Base-by-base conservation (phyloP, 2,797 vertebrate species). In the Neostethus bicornis region DNA sequence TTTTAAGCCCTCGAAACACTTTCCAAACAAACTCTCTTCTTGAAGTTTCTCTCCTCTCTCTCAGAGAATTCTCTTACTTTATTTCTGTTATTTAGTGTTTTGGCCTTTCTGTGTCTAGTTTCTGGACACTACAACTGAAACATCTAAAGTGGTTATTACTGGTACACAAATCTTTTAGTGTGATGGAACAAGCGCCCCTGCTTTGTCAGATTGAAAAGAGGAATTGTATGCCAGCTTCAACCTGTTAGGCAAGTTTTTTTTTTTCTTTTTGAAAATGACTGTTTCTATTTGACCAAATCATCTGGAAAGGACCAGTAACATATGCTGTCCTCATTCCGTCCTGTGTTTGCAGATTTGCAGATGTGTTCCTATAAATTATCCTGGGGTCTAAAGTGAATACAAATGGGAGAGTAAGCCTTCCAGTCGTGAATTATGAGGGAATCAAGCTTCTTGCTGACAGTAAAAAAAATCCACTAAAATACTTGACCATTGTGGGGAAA, bases 1-100 rank as follows among this genome's bases (percentile, higher is more conserved):
- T 43, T 63, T 61, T 57, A 54, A 45, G 51, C 75, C 21, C 57
- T 80, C n/a, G n/a, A 59, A 73, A 9, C 46, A 50, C 53, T 46
- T 52, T 79, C 73, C 77, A 81, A 58, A 57, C 71, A 53, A 44
- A 51, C 66, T 57, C 59, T 56, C 52, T 50, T 59, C 37, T 50
- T 54, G 9, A 46, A 53, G 50, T 60, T 35, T 31, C 23, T 32
- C 46, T 43, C 59, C 31, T 20, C 8, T 19, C 31, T 54, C 67
- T 14, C 19, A 28, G 25, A 70, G 68, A 82, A 79, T 72, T 50
- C 52, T 20, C 13, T 75, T 70, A 61, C 74, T 80, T 75, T 17
- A 53, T 60, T 75, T 73, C 24, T 51, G 77, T 64, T 72, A 72
- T 72, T 78, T 63, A 75, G 28, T 62, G 29, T 63, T 69, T 66